Evolutionary conservation across 2,888 invertebrate genomes (phyloP), one percentile per base, ranked within the genome.

Genomic region (Pedicia rivosa): DNA sequence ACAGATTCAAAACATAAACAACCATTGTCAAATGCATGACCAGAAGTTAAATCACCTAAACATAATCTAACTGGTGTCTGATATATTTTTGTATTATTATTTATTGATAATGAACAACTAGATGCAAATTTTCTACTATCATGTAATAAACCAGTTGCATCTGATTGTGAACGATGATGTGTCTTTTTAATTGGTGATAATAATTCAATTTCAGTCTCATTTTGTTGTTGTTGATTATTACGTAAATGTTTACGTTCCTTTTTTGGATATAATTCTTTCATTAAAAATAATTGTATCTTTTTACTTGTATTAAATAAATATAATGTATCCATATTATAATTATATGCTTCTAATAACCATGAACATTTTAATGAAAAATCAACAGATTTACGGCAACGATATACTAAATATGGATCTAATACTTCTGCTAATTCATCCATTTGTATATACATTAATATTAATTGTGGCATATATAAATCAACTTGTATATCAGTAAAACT

Each of bases 361-460:
- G 91, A 83, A 56, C 94, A 81, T 59, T 90, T 82, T 47, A 98
- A 68, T 30, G 95, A 90, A 63, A 98, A 98, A 65, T 95, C 92
- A 41, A 88, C 86, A 46, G 91, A 90, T 58, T 80, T 76, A 52
- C 92, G 75, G 70, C 95, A 95, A 57, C 88, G 76, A 62, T 77
- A 69, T 22, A 82, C 71, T 42, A 87, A 63, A 59, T 84, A 86
- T 5, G 83, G 79, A 64, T 84, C 82, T 39, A 86, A 66, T 5
- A 86, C 88, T 67, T 97, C 95, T 38, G 97, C 95, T 47, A 95
- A 79, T 57, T 95, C 95, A 52, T 83, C 83, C 78, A 94, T 90
- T 66, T 95, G 92, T 62, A 97, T 86, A 61, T 95, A 98, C 88
- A 98, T 91, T 53, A 90, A 90, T 53, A 98, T 82, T 54, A 98